A percentile compares a stretch with the other conserved stretches of the same genome.
phyloP scores from a whole-genome alignment of 2,113 vertebrate genomes.

The Toxotes jaculatrix region DNA sequence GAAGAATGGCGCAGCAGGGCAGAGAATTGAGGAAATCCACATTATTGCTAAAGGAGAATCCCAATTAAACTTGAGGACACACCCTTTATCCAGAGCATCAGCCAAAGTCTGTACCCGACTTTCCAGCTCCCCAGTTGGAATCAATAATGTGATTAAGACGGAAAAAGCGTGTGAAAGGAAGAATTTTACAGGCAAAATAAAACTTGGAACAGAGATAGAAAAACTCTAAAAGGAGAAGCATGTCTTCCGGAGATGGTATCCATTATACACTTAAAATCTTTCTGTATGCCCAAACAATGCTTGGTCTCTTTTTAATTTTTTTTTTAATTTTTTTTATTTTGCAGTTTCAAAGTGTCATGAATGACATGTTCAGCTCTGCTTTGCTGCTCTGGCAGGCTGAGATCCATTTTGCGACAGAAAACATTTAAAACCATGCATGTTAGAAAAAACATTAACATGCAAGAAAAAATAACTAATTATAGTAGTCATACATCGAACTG shows the following conservation, averaged over 20 bases:
- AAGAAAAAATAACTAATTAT: conserved; percentile 41
- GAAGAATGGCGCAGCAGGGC: conserved; percentile 22
- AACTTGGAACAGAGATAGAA: conserved; percentile 28
- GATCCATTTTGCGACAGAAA: conserved; percentile 21
- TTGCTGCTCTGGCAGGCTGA: conserved; percentile 22
- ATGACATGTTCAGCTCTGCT: conserved; percentile 36
- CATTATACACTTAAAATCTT: conserved; percentile 46
- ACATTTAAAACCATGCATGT: conserved; percentile 1
- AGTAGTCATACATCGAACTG: conserved; percentile 5
- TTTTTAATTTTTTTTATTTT: conserved; percentile 2
- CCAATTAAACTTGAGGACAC: conserved; percentile 68
- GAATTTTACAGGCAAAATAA: conserved; percentile 46
- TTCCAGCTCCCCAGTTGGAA: conserved; percentile 47
- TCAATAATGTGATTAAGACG: conserved; percentile 50
- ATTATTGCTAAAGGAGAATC: conserved; percentile 68
- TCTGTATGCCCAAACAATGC: conserved; percentile 48
- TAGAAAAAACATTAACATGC: conserved; percentile 39
- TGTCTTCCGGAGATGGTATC: conserved; percentile 50
- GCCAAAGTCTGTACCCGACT: conserved; percentile 44
- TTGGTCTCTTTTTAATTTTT: background rate
- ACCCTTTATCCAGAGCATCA: conserved; percentile 47
- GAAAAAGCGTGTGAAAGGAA: conserved; percentile 29
- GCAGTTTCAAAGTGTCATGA: conserved; percentile 34
- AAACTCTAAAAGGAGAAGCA: conserved; percentile 39
- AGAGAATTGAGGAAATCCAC: conserved; percentile 69